Evolutionary conservation across 2,888 invertebrate species (phyloP).

Genomic region (Apoderus coryli): DNA sequence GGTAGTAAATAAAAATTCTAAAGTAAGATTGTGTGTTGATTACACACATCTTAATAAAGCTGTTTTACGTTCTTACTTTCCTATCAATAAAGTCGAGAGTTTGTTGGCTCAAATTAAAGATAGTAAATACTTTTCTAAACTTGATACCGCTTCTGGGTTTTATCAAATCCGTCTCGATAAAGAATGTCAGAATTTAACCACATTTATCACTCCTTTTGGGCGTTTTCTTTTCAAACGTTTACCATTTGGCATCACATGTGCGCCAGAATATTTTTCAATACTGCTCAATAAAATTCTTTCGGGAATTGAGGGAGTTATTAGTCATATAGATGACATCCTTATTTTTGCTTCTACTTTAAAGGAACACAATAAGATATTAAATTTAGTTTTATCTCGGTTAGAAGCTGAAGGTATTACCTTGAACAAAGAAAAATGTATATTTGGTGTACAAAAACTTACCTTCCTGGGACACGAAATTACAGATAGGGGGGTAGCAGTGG

Average conservation of each 20-base stretch:
- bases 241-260: slow-evolving; percentile 12
- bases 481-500: slow-evolving; percentile 14
- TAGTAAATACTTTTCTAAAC: too few relatives aligned
- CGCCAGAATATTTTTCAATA: slow-evolving; percentile 11
- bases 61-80: too few relatives aligned
- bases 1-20: too few relatives aligned
- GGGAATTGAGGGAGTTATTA: slow-evolving; percentile 12
- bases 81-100: too few relatives aligned
- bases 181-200: too few relatives aligned
- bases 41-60: too few relatives aligned
- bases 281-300: slow-evolving; percentile 1
- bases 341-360: slow-evolving; percentile 15
- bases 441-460: slow-evolving; percentile 16
- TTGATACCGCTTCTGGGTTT: too few relatives aligned
- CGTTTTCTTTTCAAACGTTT: slow-evolving; percentile 13
- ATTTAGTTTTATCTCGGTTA: slow-evolving; percentile 17
- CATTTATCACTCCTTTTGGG: too few relatives aligned
- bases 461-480: slow-evolving; percentile 22
- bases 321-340: slow-evolving; percentile 14
- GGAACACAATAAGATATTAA: slow-evolving; percentile 17
- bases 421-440: slow-evolving; percentile 21
- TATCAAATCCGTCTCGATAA: too few relatives aligned
- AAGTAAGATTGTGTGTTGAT: too few relatives aligned
- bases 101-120: too few relatives aligned
- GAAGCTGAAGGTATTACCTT: slow-evolving; percentile 18